Base-by-base conservation (phyloP, 2,888 invertebrate genomes). In the Lycia hirtaria region DNA sequence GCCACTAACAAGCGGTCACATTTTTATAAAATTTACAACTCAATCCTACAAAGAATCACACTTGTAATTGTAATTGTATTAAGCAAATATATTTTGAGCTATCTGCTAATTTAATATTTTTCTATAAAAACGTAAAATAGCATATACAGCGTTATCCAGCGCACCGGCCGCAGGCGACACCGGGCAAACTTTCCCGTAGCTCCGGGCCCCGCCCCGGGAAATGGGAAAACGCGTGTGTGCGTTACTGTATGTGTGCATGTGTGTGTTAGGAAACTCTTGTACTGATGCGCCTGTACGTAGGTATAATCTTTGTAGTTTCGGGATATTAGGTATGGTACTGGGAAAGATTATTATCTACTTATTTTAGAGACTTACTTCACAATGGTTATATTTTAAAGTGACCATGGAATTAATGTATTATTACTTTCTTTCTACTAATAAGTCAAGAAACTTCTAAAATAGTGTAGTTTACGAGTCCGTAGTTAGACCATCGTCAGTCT, bases 181-280 rank as follows among this genome's bases (percentile, higher is more conserved):
- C 80, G 79, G 82, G 87, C 85, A 78, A 78, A 55, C 74, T 75
- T 78, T 80, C 74, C 69, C 72, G 72, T 77, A 67, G 85, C 88
- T 82, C 81, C 80, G 83, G 88, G 89, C 88, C 87, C 77, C 81
- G 81, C 83, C 66, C 77, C 68, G 77, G 68, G 70, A 68, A 68
- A 71, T 67, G 35, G 47, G 55, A 50, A 66, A 65, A 62, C 35
- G n/a, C 10, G 28, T 20, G 28, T 37, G 35, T 55, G 19, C 17
- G 47, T 40, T 20, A 22, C 7, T 45, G 33, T 44, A 30, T 43
- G 9, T 20, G 17, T 30, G 19, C 12, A n/a, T 7, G 30, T 28
- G 43, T 15, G 24, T 43, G 43, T 43, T 6, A 32, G 20, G 45
- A 33, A 33, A 33, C 45, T 40, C 41, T 41, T 41, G 41, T 41